phyloP scores from a whole-genome alignment of 2,113 vertebrate genomes.

The Anarrhichthys ocellatus region DNA sequence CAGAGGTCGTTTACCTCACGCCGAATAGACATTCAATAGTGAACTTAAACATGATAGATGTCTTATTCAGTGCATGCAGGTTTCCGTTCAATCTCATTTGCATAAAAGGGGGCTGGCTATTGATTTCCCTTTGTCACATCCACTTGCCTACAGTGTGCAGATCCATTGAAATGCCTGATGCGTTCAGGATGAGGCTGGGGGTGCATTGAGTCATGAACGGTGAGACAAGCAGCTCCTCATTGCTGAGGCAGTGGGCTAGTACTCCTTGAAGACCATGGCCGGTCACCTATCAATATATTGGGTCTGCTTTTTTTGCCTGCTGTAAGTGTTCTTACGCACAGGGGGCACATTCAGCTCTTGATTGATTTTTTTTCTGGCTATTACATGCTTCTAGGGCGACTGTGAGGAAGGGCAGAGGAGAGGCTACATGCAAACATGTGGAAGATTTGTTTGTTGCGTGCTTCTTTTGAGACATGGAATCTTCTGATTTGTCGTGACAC shows the following conservation, averaged over 20 bases:
- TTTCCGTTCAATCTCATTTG: conserved; percentile 56
- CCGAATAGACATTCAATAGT: conserved; percentile 23
- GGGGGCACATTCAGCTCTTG: neutral
- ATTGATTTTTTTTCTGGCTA: neutral
- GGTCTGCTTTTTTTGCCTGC: conserved; percentile 23
- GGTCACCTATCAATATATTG: conserved; percentile 7
- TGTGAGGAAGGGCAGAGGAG: neutral
- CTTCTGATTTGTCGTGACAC: neutral
- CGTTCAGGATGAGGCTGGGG: conserved; percentile 67
- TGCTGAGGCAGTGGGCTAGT: conserved; percentile 31
- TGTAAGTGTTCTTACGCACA: neutral
- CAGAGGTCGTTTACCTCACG: conserved; percentile 15
- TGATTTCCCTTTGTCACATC: conserved; percentile 64
- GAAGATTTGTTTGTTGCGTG: neutral
- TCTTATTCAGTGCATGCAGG: conserved; percentile 20
- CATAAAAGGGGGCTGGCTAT: conserved; percentile 63
- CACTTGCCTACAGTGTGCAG: conserved; percentile 52
- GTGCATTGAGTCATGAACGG: conserved; percentile 1
- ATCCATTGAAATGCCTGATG: conserved; percentile 66
- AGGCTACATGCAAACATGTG: neutral
- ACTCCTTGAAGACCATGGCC: conserved; percentile 24
- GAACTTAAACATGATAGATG: conserved; percentile 25
- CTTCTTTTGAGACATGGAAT: neutral
- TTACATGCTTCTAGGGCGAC: neutral
- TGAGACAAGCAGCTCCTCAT: conserved; percentile 45